Evolutionary conservation across 2,113 vertebrate genomes (phyloP), one percentile per base, ranked within the genome.

Genomic region (Zeus faber): DNA sequence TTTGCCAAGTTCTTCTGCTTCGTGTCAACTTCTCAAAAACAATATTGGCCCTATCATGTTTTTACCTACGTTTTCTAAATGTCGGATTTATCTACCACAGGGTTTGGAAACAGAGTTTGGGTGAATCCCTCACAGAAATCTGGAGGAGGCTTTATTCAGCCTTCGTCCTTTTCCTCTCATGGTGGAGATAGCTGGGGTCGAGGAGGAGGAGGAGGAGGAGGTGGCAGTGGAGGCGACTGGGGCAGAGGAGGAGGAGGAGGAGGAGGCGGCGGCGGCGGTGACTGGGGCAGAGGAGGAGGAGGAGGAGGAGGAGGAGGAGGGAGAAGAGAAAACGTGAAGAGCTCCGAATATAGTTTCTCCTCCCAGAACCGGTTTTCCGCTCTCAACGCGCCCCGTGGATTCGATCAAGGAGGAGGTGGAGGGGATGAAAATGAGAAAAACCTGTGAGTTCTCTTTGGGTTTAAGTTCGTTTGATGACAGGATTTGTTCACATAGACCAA

Each of bases 371-470:
- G 89, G 27, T 98, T 91, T 84, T 81, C 89, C 11, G 48, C 67
- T 0, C 70, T 92, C 47, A 59, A 3, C n/a, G 44, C 66, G 39
- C 66, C 56, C 17, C 85, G 67, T 2, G 66, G 47, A 26, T 82
- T 78, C 37, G 44, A 54, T 21, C 74, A 40, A 8, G 81, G 80
- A 33, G 82, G 60, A 29, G 76, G 83, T 44, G 87, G 67, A 57
- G 81, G 84, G 16, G 89, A 92, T 43, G 91, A 95, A 27, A 91
- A 90, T 17, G 87, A 87, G 20, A 92, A 90, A 31, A 77, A 92
- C 62, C 51, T 95, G 94, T 95, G 79, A 92, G 93, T 92, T 37
- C n/a, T n/a, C n/a, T n/a, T n/a, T n/a, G n/a, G n/a, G n/a, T n/a
- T n/a, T n/a, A n/a, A n/a, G n/a, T n/a, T n/a, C n/a, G n/a, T n/a